Evolutionary conservation across 1,140 invertebrate species (phyloP).

Genomic region (Chrysoperla carnea): DNA sequence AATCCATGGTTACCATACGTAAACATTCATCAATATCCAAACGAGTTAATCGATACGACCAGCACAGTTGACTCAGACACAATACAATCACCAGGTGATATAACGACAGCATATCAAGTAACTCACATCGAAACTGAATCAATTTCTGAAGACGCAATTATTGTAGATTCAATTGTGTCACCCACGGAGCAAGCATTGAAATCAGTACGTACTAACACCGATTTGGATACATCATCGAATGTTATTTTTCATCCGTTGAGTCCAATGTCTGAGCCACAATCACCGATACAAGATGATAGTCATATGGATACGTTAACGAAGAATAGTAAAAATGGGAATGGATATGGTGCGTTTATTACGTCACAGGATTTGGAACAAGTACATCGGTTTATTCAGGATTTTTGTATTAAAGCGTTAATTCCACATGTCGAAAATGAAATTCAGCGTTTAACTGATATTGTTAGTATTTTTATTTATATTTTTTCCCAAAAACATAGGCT

Average conservation of each 20-base stretch:
- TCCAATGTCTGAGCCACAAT: constrained; percentile 25
- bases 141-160: too few relatives aligned
- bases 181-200: too few relatives aligned
- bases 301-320: neutral
- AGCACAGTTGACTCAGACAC: too few relatives aligned
- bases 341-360: constrained; percentile 58
- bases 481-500: too few relatives aligned
- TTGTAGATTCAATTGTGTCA: too few relatives aligned
- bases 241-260: constrained; percentile 42
- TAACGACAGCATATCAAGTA: too few relatives aligned
- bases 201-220: too few relatives aligned
- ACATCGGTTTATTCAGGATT: constrained; percentile 72
- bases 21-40: too few relatives aligned
- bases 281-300: neutral
- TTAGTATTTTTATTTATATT: constrained; percentile 24
- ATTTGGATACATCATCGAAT: constrained; percentile 12
- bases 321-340: constrained; percentile 5
- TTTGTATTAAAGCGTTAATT: constrained; percentile 67
- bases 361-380: constrained; percentile 69
- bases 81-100: too few relatives aligned
- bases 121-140: too few relatives aligned
- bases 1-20: constrained; percentile 43
- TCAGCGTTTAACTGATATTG: constrained; percentile 62
- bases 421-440: constrained; percentile 84
- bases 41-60: too few relatives aligned